These are phyloP conservation scores for Euglossa dilemma DNA, from an alignment of 1,140 invertebrate species.

Conservation along the genomic window DNA sequence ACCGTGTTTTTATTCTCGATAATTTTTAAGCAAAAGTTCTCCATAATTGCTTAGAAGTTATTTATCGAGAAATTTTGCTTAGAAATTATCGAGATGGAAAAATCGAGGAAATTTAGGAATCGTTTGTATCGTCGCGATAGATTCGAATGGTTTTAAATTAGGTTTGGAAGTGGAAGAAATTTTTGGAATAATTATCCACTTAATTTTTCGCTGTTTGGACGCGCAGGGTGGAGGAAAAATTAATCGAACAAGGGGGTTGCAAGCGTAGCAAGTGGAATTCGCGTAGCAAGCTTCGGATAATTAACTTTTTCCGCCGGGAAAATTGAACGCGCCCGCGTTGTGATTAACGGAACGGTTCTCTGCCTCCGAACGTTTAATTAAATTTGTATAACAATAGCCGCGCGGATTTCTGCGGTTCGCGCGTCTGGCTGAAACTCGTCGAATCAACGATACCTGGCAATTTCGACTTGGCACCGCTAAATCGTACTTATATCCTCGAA, in stretches of 20 bases:
- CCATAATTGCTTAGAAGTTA: no score
- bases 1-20: no score
- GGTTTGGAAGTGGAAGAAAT: no score
- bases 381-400: background rate
- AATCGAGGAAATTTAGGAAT: no score
- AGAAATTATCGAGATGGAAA: no score
- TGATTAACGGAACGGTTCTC: background rate
- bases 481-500: no score
- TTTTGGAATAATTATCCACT: no score
- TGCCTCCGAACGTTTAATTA: conserved; percentile 4
- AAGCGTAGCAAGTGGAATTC: conserved; percentile 8
- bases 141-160: no score
- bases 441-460: background rate
- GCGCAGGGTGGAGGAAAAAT: background rate
- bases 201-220: no score
- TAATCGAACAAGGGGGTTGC: background rate
- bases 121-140: no score
- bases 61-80: no score
- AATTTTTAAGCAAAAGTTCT: no score
- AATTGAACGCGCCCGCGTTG: background rate
- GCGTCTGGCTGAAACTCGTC: background rate
- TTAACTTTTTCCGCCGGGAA: conserved; percentile 48
- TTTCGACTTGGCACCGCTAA: background rate
- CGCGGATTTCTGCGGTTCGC: background rate
- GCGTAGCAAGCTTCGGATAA: conserved; percentile 27